Evolutionary conservation across 2,888 invertebrate genomes (phyloP).

Genomic region (Endotricha flammealis): DNA sequence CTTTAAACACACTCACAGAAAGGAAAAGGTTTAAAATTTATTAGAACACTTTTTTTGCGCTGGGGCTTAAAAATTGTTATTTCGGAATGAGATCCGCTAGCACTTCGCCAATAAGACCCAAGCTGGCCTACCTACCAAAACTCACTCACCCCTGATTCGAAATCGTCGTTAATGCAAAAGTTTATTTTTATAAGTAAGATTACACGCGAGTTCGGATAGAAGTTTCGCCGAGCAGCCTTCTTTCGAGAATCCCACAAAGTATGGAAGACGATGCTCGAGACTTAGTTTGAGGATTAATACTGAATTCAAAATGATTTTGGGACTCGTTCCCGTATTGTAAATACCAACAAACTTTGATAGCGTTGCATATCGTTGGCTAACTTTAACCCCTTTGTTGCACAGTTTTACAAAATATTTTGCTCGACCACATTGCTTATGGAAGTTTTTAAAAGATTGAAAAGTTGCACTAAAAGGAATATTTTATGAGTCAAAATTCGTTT

Average conservation of each 20-base stretch:
- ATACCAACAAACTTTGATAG: slow-evolving; percentile 49
- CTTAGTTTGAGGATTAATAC: slow-evolving; percentile 67
- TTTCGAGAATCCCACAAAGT: slow-evolving; percentile 70
- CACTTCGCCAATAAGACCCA: too few relatives aligned
- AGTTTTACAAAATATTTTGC: slow-evolving; percentile 10
- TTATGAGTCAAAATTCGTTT: too few relatives aligned
- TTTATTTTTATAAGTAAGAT: slow-evolving; percentile 80
- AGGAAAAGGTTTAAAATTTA: too few relatives aligned
- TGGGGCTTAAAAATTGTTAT: too few relatives aligned
- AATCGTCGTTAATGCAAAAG: slow-evolving; percentile 79
- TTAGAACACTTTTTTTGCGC: too few relatives aligned
- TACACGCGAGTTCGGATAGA: slow-evolving; percentile 69
- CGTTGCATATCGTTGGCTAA: slow-evolving; percentile 47
- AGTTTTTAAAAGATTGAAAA: not conserved
- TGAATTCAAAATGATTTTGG: slow-evolving; percentile 69
- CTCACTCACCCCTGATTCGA: slow-evolving; percentile 66
- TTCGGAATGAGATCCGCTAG: too few relatives aligned
- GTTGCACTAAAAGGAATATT: too few relatives aligned
- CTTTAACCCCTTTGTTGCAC: slow-evolving; percentile 30
- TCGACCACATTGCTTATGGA: not conserved
- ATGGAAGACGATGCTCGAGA: slow-evolving; percentile 60
- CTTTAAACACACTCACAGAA: too few relatives aligned
- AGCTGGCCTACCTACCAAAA: slow-evolving; percentile 56
- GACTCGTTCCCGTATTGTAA: slow-evolving; percentile 49
- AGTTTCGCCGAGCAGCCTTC: slow-evolving; percentile 70